Evolutionary conservation across 2,113 vertebrate genomes (phyloP), one percentile per base, ranked within the genome.

Genomic region (Poeciliopsis retropinna): DNA sequence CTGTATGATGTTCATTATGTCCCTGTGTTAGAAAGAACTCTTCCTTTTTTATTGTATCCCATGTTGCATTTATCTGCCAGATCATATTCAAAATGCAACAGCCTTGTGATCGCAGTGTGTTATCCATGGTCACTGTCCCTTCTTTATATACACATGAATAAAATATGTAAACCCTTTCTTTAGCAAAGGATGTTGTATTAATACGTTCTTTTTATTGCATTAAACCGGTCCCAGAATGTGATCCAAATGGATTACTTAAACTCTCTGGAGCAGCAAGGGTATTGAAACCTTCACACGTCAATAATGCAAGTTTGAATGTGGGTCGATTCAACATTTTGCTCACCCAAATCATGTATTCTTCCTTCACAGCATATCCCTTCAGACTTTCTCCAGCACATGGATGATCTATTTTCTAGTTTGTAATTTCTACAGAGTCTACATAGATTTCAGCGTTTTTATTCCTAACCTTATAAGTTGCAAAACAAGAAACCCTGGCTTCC

Each of bases 291-390:
- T 66, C 31, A 17, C 19, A 9, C 57, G 83, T 87, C 60, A 86
- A 90, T 86, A 82, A 89, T 87, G 61, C 73, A 86, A n/a, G 39
- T 44, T 29, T 22, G 70, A 73, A 72, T n/a, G 57, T 51, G 63
- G 27, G 15, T 54, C 67, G 70, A 79, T 80, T 73, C 73, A 65
- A 70, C 64, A 60, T 60, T 82, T 67, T 29, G 28, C 47, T 75
- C 78, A 75, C 66, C 85, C 73, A 82, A 69, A 64, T 39, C 70
- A 75, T 66, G 73, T 64, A 74, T 29, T 61, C 60, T 60, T 72
- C 34, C 34, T 60, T 61, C 29, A 28, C 28, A 44, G 5, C 63
- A 3, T 60, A 30, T 79, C 70, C 75, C 62, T 12, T 41, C 65
- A 47, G 73, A 75, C 64, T 78, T 37, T 64, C 27, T 29, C 60